These are phyloP conservation scores for Alsophila aescularia DNA, from an alignment of 2,888 invertebrate genomes.

Conservation along the genomic window DNA sequence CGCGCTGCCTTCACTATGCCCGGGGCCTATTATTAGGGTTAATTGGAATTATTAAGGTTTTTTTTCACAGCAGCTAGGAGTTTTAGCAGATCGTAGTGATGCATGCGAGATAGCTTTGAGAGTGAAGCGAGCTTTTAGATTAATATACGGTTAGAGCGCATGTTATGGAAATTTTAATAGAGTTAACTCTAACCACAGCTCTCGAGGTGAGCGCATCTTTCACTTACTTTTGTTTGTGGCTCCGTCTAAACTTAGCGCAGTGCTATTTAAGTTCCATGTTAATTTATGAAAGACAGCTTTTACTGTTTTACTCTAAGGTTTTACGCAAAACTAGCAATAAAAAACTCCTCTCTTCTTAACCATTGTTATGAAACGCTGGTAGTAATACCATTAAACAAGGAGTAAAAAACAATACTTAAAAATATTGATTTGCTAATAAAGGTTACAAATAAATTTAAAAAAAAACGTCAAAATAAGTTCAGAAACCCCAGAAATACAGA, in stretches of 20 bases:
- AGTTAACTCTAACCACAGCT: slow-evolving; percentile 34
- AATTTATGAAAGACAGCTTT: not conserved
- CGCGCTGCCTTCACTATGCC: slow-evolving; percentile 70
- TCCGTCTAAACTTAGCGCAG: slow-evolving; percentile 10
- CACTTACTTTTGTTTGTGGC: slow-evolving; percentile 20
- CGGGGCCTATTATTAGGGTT: slow-evolving; percentile 81
- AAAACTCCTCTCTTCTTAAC: too few relatives aligned
- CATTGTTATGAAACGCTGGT: too few relatives aligned
- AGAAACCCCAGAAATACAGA: too few relatives aligned
- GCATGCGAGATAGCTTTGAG: slow-evolving; percentile 63
- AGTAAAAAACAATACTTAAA: too few relatives aligned
- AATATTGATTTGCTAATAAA: too few relatives aligned
- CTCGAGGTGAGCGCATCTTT: slow-evolving; percentile 23
- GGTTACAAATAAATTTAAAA: too few relatives aligned
- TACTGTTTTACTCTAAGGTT: not conserved
- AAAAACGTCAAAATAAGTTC: too few relatives aligned
- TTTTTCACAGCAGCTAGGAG: slow-evolving; percentile 72
- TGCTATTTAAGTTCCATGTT: slow-evolving; percentile 13
- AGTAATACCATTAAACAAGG: too few relatives aligned
- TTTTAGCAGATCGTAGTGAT: slow-evolving; percentile 75
- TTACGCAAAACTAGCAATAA: too few relatives aligned
- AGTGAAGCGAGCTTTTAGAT: slow-evolving; percentile 70
- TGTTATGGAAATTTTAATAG: slow-evolving; percentile 74
- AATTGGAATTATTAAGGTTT: slow-evolving; percentile 82
- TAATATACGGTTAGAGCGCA: slow-evolving; percentile 71